These are phyloP conservation scores for Tetranychus truncatus DNA, from an alignment of 2,888 invertebrate species.

Conservation along the genomic window DNA sequence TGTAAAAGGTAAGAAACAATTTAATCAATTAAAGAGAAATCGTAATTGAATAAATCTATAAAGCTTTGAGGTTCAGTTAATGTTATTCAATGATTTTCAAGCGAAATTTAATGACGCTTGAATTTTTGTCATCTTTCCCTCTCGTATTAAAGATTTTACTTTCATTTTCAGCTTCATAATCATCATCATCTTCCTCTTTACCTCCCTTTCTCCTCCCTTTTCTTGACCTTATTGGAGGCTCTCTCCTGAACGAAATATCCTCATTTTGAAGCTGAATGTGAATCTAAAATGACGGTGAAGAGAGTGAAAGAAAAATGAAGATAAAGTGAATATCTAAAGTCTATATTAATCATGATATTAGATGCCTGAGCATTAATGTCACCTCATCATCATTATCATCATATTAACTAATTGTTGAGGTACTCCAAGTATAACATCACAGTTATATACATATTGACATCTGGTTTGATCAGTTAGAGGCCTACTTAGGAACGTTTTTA, in stretches of 20 bases:
- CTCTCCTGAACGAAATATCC: no score
- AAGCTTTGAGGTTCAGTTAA: no score
- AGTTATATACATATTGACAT: background rate
- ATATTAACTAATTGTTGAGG: background rate
- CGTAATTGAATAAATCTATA: no score
- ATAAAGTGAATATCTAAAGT: background rate
- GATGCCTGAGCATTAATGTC: background rate
- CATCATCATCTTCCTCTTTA: conserved; percentile 1
- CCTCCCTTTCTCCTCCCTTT: background rate
- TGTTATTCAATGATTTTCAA: no score
- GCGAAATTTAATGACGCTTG: no score
- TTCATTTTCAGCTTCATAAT: background rate
- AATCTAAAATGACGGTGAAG: no score
- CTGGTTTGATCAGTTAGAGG: background rate
- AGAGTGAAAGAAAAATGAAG: background rate
- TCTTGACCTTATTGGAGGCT: no score
- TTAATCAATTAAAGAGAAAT: no score
- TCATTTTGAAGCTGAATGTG: no score
- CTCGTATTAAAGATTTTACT: no score
- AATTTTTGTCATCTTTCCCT: no score
- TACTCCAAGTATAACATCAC: background rate
- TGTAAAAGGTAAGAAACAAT: no score
- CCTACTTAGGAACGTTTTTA: background rate
- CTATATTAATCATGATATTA: background rate
- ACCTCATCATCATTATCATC: background rate